Conservation (phyloP, 2,113 vertebrate genomes). For the Herpetotheres cachinnans region DNA sequence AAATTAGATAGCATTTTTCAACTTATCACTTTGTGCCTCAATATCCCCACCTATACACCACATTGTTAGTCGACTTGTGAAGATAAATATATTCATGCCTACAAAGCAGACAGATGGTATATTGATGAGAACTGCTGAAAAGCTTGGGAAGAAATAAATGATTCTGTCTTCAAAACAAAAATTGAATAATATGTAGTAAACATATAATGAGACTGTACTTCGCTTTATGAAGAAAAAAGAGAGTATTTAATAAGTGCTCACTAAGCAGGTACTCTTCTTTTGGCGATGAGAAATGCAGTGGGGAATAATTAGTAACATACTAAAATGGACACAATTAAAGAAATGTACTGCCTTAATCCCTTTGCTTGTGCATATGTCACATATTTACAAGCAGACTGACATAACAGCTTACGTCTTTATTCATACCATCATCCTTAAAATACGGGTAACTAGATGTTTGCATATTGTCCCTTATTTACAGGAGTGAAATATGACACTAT, state of each 20-base stretch:
- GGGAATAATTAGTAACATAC: not conserved
- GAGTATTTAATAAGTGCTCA: not conserved
- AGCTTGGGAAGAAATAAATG: conserved; percentile 10
- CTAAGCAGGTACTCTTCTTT: not conserved
- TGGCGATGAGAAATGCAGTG: not conserved
- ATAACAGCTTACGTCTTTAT: not conserved
- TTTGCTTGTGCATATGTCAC: not conserved
- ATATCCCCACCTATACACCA: not conserved
- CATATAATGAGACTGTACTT: not conserved
- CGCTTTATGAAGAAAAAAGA: not conserved
- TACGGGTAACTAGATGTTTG: not conserved
- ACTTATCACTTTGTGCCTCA: not conserved
- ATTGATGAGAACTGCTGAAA: conserved; percentile 41
- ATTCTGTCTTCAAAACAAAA: conserved; percentile 36
- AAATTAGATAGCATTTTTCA: not conserved
- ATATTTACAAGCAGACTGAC: not conserved
- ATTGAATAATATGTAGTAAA: conserved; percentile 31
- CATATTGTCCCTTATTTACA: not conserved
- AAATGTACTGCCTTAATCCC: not conserved
- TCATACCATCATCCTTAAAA: not conserved
- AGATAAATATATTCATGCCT: conserved; percentile 23
- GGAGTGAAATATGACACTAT: not conserved
- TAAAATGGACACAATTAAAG: not conserved
- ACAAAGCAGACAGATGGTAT: conserved; percentile 14
- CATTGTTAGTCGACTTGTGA: not conserved